Base-by-base conservation (phyloP, 2,797 vertebrate species). In the Paedocypris micromegethes region DNA sequence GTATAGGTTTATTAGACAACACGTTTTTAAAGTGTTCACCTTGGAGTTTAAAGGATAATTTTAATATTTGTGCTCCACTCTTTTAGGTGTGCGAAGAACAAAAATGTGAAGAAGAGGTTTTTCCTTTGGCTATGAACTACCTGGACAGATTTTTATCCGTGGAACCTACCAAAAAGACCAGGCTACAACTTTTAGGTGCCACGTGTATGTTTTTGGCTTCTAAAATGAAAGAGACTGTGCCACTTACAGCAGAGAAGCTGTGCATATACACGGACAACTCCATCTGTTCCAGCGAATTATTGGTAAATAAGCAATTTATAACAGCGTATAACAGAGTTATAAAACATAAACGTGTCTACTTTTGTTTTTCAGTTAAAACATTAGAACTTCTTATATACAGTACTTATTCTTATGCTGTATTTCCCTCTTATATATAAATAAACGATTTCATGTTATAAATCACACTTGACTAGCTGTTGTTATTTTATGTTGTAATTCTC, bases 221-320 rank as follows among this genome's bases (percentile, higher is more conserved):
- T 57, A 98, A 98, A 88, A 97, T 98, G 95, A 97, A 97, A 91
- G 96, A 98, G 84, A 97, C 95, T 1, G 93, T 96, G 72, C 96
- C 96, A 61, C 82, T 98, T 79, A 97, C 95, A 5, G 95, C 95
- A 3, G 95, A 98, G 82, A 97, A 97, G 84, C 83, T 98, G 79
- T 97, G 96, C 80, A 94, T 98, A 88, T 98, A 98, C 88, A 97
- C 95, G 3, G 95, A 98, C 89, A 93, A 97, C 89, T 98, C 96
- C 68, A 91, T 98, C 81, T 90, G 87, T 69, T 92, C 94, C 5
- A 85, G 90, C 48, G 95, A 98, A 83, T 89, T 98, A 83, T 90
- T 97, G 96, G 96, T 98, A 94, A 77, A 64, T 62, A 70, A 53
- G 6, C 6, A 41, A 59, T 51, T 23, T 23, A 23, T 23, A 23